Percentiles rank a stretch among this genome's conserved stretches.
phyloP scores from a whole-genome alignment of 1,140 invertebrate genomes.

The Laupala kohalensis region DNA sequence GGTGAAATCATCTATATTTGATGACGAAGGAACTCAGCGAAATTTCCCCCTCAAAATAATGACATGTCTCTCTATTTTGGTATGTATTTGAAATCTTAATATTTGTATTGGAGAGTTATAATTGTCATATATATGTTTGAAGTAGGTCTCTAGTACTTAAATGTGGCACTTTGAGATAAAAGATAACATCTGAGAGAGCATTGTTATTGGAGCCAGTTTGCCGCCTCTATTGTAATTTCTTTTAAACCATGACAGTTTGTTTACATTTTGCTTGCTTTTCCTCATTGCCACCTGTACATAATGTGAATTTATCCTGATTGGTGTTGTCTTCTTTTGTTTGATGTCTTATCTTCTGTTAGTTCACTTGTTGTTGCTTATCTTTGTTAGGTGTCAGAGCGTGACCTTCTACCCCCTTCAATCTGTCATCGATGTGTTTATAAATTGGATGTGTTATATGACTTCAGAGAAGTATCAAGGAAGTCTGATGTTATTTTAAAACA shows the following conservation, averaged over 20 bases:
- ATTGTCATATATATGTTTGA: constrained; percentile 20
- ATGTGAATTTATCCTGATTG: too few relatives aligned
- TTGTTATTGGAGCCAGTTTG: too few relatives aligned
- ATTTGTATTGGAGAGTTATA: too few relatives aligned
- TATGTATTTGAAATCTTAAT: constrained; percentile 21
- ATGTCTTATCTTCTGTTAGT: too few relatives aligned
- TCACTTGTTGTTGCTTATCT: too few relatives aligned
- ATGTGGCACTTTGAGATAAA: constrained; percentile 12
- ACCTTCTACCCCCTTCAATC: constrained; percentile 34
- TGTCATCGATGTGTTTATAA: constrained; percentile 36
- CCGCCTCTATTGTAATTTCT: too few relatives aligned
- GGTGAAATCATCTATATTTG: constrained; percentile 36
- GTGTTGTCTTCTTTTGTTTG: too few relatives aligned
- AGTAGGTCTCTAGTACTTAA: constrained; percentile 25
- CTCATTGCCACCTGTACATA: too few relatives aligned
- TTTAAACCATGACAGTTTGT: too few relatives aligned
- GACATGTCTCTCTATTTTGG: constrained; percentile 33
- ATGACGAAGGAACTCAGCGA: constrained; percentile 32
- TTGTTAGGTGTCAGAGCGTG: constrained; percentile 34
- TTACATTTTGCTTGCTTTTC: too few relatives aligned
- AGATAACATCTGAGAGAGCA: constrained; percentile 9
- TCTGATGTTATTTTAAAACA: constrained; percentile 37
- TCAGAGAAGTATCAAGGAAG: constrained; percentile 34
- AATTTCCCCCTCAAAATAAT: constrained; percentile 35
- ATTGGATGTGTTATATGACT: constrained; percentile 33